phyloP scores from a whole-genome alignment of 2,888 invertebrate genomes.

The Laspeyria flexula region DNA sequence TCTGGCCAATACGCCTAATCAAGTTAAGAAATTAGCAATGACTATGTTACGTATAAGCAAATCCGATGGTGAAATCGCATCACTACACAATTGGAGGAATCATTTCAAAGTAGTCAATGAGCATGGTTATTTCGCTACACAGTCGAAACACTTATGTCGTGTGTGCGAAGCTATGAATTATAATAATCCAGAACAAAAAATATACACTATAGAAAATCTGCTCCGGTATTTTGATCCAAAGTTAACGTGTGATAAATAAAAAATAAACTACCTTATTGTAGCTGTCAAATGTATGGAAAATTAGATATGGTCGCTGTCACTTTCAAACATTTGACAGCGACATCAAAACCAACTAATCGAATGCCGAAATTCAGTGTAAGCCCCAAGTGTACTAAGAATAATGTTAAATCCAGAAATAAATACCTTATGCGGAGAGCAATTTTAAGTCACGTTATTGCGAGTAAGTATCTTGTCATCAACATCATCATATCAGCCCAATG shows the following conservation, averaged over 20 bases:
- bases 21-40: slow-evolving; percentile 78
- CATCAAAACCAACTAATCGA: too few relatives aligned
- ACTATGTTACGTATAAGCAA: slow-evolving; percentile 79
- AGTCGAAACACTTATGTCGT: slow-evolving; percentile 87
- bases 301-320: too few relatives aligned
- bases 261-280: neutral
- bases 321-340: too few relatives aligned
- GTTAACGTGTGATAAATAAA: slow-evolving; percentile 1
- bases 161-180: slow-evolving; percentile 89
- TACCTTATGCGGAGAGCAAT: too few relatives aligned
- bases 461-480: too few relatives aligned
- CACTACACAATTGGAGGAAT: slow-evolving; percentile 87
- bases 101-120: slow-evolving; percentile 86
- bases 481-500: too few relatives aligned
- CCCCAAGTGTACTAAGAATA: too few relatives aligned
- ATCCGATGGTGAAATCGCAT: slow-evolving; percentile 59
- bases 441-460: too few relatives aligned
- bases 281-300: too few relatives aligned
- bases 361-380: too few relatives aligned
- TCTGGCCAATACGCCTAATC: neutral
- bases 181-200: slow-evolving; percentile 66
- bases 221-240: slow-evolving; percentile 52
- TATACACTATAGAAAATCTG: slow-evolving; percentile 52
- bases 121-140: slow-evolving; percentile 88
- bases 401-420: too few relatives aligned